A percentile compares a stretch with the other conserved stretches of the same genome.
Evolutionary conservation across 1,140 invertebrate genomes (phyloP).

Genomic region (Aporrectodea caliginosa): DNA sequence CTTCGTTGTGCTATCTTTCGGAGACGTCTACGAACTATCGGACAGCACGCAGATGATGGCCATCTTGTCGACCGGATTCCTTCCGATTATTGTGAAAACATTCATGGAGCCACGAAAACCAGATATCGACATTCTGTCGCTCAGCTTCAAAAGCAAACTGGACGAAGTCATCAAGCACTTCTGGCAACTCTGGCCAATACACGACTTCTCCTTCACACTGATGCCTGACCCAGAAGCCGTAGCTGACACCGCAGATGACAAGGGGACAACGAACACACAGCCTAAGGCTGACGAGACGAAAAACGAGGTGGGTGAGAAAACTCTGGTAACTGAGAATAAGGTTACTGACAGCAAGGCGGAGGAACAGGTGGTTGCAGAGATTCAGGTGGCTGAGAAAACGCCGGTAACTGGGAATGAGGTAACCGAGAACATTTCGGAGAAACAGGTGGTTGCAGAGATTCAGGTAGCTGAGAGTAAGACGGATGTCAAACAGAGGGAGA

Average conservation of each 20-base stretch:
- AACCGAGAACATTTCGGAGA: neutral
- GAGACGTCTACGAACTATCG: constrained; percentile 48
- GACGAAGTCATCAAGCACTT: constrained; percentile 52
- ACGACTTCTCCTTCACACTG: constrained; percentile 26
- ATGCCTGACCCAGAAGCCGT: neutral
- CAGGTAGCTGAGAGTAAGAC: too few species aligned
- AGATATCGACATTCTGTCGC: constrained; percentile 44
- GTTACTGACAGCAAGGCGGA: neutral
- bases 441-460: too few species aligned
- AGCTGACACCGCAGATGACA: neutral
- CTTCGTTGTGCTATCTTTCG: constrained; percentile 53
- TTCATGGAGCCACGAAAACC: constrained; percentile 29
- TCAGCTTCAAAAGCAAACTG: constrained; percentile 52
- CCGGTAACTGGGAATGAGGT: neutral
- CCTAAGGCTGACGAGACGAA: neutral
- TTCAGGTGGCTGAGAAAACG: neutral
- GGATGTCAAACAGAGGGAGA: too few species aligned
- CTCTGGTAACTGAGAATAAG: neutral
- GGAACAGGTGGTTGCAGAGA: too few species aligned
- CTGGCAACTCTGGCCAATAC: constrained; percentile 51
- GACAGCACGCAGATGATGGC: constrained; percentile 52
- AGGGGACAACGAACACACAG: neutral
- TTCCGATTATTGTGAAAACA: constrained; percentile 47
- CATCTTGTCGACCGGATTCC: constrained; percentile 50
- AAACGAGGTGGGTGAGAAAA: neutral